Base-by-base conservation (phyloP, 2,888 invertebrate genomes). In the Pteria penguin region DNA sequence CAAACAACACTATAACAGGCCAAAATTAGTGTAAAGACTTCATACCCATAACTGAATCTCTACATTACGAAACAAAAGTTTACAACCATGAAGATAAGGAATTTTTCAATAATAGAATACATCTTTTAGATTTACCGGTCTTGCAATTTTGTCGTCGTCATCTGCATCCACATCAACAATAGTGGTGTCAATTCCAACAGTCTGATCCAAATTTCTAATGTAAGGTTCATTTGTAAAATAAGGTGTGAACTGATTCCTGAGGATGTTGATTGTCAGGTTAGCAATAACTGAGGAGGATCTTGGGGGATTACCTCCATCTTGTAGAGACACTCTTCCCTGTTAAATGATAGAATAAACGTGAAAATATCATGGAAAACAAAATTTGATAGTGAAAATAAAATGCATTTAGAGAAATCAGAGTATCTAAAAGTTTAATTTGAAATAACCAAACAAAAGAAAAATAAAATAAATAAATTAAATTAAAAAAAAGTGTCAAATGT, bases 201-300 rank as follows among this genome's bases (percentile, higher is more conserved):
- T 77, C 26, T 73, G 69, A 26, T 73, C 69, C 31, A 77, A 24
- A 32, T 69, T 54, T 18, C 36, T 57, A n/a, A 33, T 24, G 54
- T 77, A 77, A 1, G 76, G 73, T 11, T 55, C 58, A 27, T 24
- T 32, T 4, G 45, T 45, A 60, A 83, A 82, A 3, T 33, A 67
- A n/a, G 84, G 84, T 45, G 79, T 79, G n/a, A 62, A 54, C 11
- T 70, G 61, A 72, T 85, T 85, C 27, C 86, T 75, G 2, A 81
- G 71, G 18, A 88, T 80, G 14, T 66, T 76, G 5, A 87, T 84
- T n/a, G 66, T 78, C 32, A 87, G 72, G 4, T 52, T 67, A 29
- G 82, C 82, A 32, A 60, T 57, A 1, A 45, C 54, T 27, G 62
- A 32, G 31, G 66, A 31, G 1, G 27, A 26, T 14, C 67, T 61